Conservation (phyloP, 2,113 vertebrate species). For the Mustela lutreola region DNA sequence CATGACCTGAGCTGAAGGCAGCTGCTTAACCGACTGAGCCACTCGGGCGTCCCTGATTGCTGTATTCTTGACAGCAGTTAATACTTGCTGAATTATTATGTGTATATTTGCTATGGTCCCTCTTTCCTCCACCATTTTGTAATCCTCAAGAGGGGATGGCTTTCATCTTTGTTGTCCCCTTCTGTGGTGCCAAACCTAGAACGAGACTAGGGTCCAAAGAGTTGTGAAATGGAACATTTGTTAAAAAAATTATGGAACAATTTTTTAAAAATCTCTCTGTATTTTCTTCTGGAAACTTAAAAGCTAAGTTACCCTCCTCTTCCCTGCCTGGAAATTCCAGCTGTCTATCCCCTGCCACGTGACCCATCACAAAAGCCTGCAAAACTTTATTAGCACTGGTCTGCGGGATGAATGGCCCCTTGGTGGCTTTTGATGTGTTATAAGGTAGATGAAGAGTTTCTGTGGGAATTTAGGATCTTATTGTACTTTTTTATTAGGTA, state of each 20-base stretch:
- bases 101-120: neutral
- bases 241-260: neutral
- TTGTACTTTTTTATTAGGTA: constrained; percentile 78
- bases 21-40: neutral
- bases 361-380: neutral
- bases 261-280: neutral
- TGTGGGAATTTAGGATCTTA: constrained; percentile 75
- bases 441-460: constrained; percentile 71
- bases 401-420: constrained; percentile 49
- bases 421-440: constrained; percentile 59
- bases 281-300: constrained; percentile 43
- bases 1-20: neutral
- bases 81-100: neutral
- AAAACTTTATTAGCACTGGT: constrained; percentile 41
- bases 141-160: neutral
- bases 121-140: neutral
- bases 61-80: neutral
- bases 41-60: neutral
- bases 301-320: neutral
- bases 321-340: neutral
- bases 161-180: neutral
- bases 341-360: fast-evolving
- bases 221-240: neutral
- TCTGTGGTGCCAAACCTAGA: neutral
- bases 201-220: neutral